A percentile compares a stretch with the other conserved stretches of the same genome.
Conservation (phyloP, 2,113 vertebrate genomes). For the Sturnira hondurensis region DNA sequence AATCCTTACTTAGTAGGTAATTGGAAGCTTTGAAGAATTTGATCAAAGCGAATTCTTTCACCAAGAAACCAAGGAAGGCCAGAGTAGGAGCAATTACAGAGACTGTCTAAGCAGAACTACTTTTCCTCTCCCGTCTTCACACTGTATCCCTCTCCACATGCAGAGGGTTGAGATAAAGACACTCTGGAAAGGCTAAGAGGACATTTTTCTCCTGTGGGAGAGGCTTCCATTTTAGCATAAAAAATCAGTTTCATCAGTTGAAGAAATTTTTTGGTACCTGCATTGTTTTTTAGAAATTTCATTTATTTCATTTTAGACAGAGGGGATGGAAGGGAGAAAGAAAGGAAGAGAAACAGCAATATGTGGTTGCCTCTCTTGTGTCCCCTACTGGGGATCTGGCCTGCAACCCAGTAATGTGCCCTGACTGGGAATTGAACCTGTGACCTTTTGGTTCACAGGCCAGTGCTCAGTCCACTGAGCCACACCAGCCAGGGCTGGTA, state of each 20-base stretch:
- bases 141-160: background rate
- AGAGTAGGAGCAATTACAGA: background rate
- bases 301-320: too few relatives aligned
- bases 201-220: background rate
- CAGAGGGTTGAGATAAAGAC: background rate
- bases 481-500: too few relatives aligned
- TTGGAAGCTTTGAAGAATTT: conserved; percentile 64
- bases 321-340: too few relatives aligned
- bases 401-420: too few relatives aligned
- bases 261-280: background rate
- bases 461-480: too few relatives aligned
- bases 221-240: background rate
- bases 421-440: too few relatives aligned
- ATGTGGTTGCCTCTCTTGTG: too few relatives aligned
- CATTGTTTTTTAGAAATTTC: too few relatives aligned
- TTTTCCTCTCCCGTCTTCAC: background rate
- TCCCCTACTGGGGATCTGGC: too few relatives aligned
- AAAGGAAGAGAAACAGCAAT: too few relatives aligned
- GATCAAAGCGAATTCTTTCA: conserved; percentile 71
- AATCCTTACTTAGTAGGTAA: conserved; percentile 45
- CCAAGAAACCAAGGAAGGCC: conserved; percentile 1
- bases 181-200: background rate
- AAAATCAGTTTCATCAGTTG: background rate
- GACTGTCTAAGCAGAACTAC: background rate
- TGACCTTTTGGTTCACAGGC: too few relatives aligned